These are phyloP conservation scores for Limnephilus marmoratus DNA, from an alignment of 2,888 invertebrate genomes.

Conservation along the genomic window DNA sequence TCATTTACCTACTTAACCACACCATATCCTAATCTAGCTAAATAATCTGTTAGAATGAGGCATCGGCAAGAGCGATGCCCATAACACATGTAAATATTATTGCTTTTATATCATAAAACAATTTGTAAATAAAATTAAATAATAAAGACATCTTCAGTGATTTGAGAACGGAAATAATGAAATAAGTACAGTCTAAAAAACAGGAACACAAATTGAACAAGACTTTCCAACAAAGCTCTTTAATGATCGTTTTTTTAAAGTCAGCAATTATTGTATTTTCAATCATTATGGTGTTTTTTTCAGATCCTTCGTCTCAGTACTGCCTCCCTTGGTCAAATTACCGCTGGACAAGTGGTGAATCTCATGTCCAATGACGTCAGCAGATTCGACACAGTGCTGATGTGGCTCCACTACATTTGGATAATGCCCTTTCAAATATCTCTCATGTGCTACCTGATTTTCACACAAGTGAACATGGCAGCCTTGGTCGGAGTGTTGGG, in stretches of 20 bases:
- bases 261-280: background rate
- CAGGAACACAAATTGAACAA: background rate
- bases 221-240: background rate
- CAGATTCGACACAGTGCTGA: constrained; percentile 91
- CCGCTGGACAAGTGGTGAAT: constrained; percentile 95
- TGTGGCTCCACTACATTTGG: constrained; percentile 93
- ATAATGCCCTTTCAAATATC: constrained; percentile 85
- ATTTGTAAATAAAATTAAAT: no score
- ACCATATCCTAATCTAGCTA: background rate
- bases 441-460: constrained; percentile 86
- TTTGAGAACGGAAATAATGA: background rate
- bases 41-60: background rate
- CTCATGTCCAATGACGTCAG: constrained; percentile 95
- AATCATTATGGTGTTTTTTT: constrained; percentile 38
- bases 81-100: no score
- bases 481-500: constrained; percentile 88
- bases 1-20: no score
- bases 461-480: constrained; percentile 84
- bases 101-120: no score
- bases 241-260: no score
- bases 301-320: constrained; percentile 84
- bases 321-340: constrained; percentile 89
- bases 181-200: background rate
- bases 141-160: background rate
- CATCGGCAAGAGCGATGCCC: no score